phyloP scores from a whole-genome alignment of 2,113 vertebrate species.

The Gadus chalcogrammus region DNA sequence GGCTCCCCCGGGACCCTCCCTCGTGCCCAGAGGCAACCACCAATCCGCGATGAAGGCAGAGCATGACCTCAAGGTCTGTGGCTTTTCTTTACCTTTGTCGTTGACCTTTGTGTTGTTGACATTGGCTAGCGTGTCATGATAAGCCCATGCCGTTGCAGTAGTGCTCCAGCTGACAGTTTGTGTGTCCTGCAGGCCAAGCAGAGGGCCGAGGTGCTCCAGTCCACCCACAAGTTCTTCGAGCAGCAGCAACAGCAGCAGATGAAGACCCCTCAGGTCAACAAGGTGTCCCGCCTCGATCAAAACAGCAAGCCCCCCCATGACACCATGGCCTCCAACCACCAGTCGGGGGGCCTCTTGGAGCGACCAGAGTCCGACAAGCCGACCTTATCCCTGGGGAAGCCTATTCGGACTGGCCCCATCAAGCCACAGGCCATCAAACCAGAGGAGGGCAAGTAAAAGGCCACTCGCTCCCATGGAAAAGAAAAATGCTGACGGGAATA shows the following conservation, averaged over 20 bases:
- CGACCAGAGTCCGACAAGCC: constrained; percentile 82
- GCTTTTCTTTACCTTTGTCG: not conserved
- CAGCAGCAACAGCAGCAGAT: constrained; percentile 74
- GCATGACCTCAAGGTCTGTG: constrained; percentile 87
- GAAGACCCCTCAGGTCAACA: constrained; percentile 83
- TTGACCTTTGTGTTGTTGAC: too few relatives aligned
- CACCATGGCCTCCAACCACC: constrained; percentile 75
- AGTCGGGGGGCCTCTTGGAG: constrained; percentile 67
- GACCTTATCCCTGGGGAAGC: constrained; percentile 78
- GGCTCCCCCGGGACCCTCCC: constrained; percentile 80
- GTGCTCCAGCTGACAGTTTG: constrained; percentile 8
- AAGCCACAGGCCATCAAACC: constrained; percentile 99
- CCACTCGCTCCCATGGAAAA: constrained; percentile 24
- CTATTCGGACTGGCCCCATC: constrained; percentile 96
- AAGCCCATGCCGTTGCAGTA: not conserved
- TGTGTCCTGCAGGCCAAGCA: constrained; percentile 86
- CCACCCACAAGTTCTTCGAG: constrained; percentile 97
- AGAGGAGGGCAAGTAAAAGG: constrained; percentile 88
- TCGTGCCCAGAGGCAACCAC: constrained; percentile 83
- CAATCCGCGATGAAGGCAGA: constrained; percentile 90
- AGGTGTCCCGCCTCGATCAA: constrained; percentile 79
- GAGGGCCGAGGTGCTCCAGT: constrained; percentile 97
- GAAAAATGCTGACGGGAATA: constrained; percentile 18
- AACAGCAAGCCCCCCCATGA: constrained; percentile 77
- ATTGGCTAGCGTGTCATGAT: too few relatives aligned